phyloP scores from a whole-genome alignment of 1,140 invertebrate species.

The Adoxophyes honmai region DNA sequence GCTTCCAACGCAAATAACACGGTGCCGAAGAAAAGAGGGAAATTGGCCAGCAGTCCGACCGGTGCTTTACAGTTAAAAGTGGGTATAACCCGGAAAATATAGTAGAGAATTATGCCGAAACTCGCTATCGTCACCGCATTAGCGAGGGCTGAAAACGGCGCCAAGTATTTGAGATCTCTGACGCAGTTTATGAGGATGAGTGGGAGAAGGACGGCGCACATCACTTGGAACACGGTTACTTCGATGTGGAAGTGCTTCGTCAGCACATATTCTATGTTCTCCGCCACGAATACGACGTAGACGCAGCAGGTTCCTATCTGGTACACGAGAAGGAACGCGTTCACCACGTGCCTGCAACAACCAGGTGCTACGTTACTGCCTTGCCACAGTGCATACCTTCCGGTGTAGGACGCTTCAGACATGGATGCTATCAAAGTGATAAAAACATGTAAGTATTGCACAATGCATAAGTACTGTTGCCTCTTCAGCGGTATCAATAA shows the following conservation, averaged over 20 bases:
- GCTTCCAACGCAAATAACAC: constrained; percentile 83
- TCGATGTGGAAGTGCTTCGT: constrained; percentile 67
- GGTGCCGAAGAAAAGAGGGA: constrained; percentile 82
- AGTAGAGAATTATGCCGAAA: constrained; percentile 84
- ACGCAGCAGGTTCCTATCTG: constrained; percentile 94
- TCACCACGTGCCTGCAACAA: constrained; percentile 80
- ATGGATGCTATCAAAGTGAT: too few species aligned
- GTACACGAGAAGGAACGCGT: constrained; percentile 86
- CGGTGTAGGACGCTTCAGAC: too few species aligned
- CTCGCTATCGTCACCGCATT: constrained; percentile 82
- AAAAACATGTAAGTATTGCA: too few species aligned
- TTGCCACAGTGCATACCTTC: too few species aligned
- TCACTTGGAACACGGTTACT: constrained; percentile 72
- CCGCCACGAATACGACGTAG: constrained; percentile 90
- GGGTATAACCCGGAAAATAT: constrained; percentile 81
- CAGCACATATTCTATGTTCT: constrained; percentile 81
- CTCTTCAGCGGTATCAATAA: too few species aligned
- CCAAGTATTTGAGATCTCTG: constrained; percentile 84
- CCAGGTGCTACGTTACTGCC: too few species aligned
- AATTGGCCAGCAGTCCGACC: constrained; percentile 62
- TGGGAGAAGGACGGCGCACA: constrained; percentile 80
- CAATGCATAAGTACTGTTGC: too few species aligned
- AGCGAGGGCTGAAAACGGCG: constrained; percentile 86
- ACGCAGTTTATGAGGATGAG: constrained; percentile 85
- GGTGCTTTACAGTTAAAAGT: constrained; percentile 61